Percentiles rank a stretch among this genome's conserved stretches.
These are phyloP conservation scores for Apis laboriosa DNA, from an alignment of 1,140 invertebrate species.

Conservation along the genomic window DNA sequence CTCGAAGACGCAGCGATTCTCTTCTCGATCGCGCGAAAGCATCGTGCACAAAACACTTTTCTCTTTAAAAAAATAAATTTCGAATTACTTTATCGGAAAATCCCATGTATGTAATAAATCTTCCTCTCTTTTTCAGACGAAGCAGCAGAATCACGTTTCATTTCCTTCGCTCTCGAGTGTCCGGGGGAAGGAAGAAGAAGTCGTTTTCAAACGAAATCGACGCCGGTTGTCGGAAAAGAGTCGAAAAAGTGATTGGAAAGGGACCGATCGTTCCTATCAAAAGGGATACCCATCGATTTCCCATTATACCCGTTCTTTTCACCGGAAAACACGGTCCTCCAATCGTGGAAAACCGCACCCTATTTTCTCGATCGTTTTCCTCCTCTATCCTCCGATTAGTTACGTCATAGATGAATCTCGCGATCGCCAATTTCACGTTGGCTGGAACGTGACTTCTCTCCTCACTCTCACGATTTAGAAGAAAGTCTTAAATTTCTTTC, in stretches of 20 bases:
- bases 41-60: too few relatives aligned
- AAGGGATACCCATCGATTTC: slow-evolving; percentile 1
- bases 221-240: background rate
- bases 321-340: background rate
- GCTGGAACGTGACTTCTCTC: slow-evolving; percentile 4
- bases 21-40: too few relatives aligned
- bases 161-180: background rate
- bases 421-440: slow-evolving; percentile 9
- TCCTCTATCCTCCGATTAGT: background rate
- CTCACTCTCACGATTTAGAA: background rate
- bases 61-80: too few relatives aligned
- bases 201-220: background rate
- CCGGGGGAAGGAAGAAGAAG: background rate
- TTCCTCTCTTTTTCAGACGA: background rate
- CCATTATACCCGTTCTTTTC: background rate
- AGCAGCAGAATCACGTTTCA: background rate
- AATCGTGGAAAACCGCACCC: background rate
- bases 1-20: too few relatives aligned
- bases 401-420: slow-evolving; percentile 7
- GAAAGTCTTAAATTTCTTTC: too few relatives aligned
- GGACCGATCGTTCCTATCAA: background rate
- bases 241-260: background rate
- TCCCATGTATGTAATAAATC: background rate
- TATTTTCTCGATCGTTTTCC: slow-evolving; percentile 36
- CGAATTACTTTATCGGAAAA: background rate